These are phyloP conservation scores for Indri indri DNA, from an alignment of 2,113 vertebrate genomes.

Conservation along the genomic window DNA sequence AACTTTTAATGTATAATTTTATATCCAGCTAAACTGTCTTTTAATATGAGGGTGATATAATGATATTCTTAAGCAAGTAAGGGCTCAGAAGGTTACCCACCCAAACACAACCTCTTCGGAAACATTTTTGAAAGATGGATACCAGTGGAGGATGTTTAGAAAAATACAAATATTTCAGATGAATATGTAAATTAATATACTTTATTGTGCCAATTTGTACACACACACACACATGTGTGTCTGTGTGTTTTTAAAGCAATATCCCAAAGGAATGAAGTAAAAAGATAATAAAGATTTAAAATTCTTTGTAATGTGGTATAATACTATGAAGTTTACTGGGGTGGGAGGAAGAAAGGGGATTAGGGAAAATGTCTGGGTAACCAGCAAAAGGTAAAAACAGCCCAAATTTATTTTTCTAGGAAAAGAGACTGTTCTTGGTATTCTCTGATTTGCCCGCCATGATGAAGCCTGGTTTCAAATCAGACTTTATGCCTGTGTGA, in stretches of 20 bases:
- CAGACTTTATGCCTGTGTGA: background rate
- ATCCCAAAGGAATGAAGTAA: background rate
- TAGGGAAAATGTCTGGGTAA: background rate
- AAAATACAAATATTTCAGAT: background rate
- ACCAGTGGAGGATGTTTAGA: background rate
- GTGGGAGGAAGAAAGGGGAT: accelerated
- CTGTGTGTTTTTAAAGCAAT: background rate
- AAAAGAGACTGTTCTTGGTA: background rate
- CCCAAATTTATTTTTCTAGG: background rate
- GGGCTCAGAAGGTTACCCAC: background rate
- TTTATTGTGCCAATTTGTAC: background rate
- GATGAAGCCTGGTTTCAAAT: background rate
- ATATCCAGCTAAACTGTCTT: constrained; percentile 29
- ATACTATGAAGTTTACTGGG: background rate
- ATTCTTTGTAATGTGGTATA: background rate
- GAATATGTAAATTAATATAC: background rate
- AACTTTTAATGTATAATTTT: background rate
- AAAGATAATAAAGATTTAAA: background rate
- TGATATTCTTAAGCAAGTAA: background rate
- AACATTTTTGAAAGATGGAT: background rate
- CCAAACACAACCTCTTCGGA: background rate
- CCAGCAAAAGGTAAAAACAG: background rate
- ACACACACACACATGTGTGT: background rate
- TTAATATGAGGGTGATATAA: background rate
- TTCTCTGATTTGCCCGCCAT: background rate